phyloP scores from a whole-genome alignment of 2,888 invertebrate genomes.

The Operophtera brumata region DNA sequence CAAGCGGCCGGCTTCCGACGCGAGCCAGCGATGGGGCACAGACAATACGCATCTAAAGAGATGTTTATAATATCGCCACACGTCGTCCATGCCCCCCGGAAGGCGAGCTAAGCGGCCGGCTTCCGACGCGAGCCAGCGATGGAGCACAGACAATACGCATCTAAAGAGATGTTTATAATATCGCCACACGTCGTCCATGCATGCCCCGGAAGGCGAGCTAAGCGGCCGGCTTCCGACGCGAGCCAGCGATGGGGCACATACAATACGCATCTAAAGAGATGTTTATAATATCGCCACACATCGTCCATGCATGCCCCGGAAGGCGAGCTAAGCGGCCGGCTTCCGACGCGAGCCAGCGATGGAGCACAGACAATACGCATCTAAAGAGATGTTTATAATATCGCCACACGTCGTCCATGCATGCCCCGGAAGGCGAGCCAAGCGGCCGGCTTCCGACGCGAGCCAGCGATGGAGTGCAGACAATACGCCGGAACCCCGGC shows the following conservation, averaged over 20 bases:
- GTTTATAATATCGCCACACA: background rate
- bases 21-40: no score
- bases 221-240: background rate
- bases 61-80: no score
- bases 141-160: conserved; percentile 20
- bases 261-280: background rate
- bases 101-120: no score
- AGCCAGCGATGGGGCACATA: background rate
- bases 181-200: background rate
- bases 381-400: no score
- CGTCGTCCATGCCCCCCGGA: background rate
- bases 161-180: no score
- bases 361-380: conserved; percentile 20
- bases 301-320: background rate
- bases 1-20: no score
- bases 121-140: no score
- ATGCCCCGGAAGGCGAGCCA: conserved; percentile 22
- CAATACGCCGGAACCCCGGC: conserved; percentile 23
- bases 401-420: background rate
- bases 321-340: no score
- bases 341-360: no score
- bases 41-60: no score
- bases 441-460: conserved; percentile 26
- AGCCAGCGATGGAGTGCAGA: conserved; percentile 19
- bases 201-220: background rate